phyloP scores from a whole-genome alignment of 2,888 invertebrate species.

The Thymelicus acteon region DNA sequence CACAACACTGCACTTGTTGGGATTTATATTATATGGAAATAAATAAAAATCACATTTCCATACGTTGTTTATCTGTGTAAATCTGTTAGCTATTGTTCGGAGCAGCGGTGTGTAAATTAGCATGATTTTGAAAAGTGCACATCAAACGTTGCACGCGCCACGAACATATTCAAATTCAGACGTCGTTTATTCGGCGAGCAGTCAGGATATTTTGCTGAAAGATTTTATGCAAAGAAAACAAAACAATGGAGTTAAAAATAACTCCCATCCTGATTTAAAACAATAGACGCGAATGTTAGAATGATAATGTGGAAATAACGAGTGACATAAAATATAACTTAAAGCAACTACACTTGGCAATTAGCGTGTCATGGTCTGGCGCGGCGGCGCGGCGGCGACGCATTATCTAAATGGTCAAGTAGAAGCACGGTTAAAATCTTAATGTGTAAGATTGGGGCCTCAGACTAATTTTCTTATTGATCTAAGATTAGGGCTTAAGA shows the following conservation, averaged over 20 bases:
- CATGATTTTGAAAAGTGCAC: slow-evolving; percentile 42
- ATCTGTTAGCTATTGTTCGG: slow-evolving; percentile 21
- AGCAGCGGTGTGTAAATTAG: slow-evolving; percentile 42
- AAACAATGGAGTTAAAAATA: slow-evolving; percentile 21
- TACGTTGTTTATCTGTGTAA: slow-evolving; percentile 6
- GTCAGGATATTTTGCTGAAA: slow-evolving; percentile 35
- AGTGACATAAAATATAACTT: slow-evolving; percentile 32
- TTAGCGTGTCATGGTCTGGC: neutral
- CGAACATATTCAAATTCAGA: slow-evolving; percentile 38
- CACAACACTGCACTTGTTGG: too few species aligned
- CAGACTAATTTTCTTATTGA: too few species aligned
- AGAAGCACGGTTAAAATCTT: too few species aligned
- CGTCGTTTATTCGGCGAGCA: slow-evolving; percentile 27
- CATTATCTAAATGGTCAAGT: too few species aligned
- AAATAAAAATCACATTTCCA: slow-evolving; percentile 8
- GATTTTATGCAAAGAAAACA: slow-evolving; percentile 24
- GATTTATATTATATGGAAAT: neutral
- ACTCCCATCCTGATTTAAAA: slow-evolving; percentile 20
- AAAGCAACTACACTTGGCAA: slow-evolving; percentile 8
- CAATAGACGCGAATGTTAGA: slow-evolving; percentile 20
- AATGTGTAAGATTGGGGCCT: too few species aligned
- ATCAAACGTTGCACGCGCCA: slow-evolving; percentile 32
- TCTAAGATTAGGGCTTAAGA: too few species aligned
- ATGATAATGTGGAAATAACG: slow-evolving; percentile 12
- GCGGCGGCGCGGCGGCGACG: too few species aligned